phyloP scores from a whole-genome alignment of 2,888 invertebrate species.

The Onchidella celtica region DNA sequence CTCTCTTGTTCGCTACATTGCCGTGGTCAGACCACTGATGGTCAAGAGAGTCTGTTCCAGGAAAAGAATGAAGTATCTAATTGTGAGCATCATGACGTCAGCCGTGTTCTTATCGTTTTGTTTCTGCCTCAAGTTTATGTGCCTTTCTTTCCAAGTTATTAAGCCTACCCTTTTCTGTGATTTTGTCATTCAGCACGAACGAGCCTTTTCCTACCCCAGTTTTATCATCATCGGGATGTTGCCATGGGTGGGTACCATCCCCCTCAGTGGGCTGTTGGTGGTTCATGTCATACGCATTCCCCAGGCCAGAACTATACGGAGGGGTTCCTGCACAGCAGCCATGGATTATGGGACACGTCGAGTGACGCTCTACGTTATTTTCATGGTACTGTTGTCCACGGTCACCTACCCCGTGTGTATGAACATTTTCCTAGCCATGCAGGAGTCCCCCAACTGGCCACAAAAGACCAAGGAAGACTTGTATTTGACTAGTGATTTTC shows the following conservation, averaged over 20 bases:
- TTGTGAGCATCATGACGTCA: constrained; percentile 17
- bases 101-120: constrained; percentile 23
- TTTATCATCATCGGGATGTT: constrained; percentile 37
- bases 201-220: constrained; percentile 32
- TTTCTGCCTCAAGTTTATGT: constrained; percentile 40
- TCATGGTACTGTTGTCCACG: constrained; percentile 36
- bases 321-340: constrained; percentile 1
- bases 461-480: constrained; percentile 32
- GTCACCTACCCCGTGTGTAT: constrained; percentile 39
- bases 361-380: constrained; percentile 39
- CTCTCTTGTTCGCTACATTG: constrained; percentile 39
- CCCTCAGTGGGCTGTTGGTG: constrained; percentile 32
- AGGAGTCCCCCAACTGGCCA: constrained; percentile 37
- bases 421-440: constrained; percentile 43
- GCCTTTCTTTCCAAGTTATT: constrained; percentile 9
- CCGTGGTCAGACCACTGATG: constrained; percentile 40
- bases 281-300: constrained; percentile 40
- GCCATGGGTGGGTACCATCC: constrained; percentile 43
- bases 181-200: constrained; percentile 8
- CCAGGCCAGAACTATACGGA: constrained; percentile 10
- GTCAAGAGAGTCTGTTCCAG: constrained; percentile 37
- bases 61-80: constrained; percentile 22
- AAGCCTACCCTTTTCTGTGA: background rate
- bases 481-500: constrained; percentile 36
- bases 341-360: constrained; percentile 36